Base-by-base conservation (phyloP, 2,797 vertebrate genomes). In the Rachycentron canadum region DNA sequence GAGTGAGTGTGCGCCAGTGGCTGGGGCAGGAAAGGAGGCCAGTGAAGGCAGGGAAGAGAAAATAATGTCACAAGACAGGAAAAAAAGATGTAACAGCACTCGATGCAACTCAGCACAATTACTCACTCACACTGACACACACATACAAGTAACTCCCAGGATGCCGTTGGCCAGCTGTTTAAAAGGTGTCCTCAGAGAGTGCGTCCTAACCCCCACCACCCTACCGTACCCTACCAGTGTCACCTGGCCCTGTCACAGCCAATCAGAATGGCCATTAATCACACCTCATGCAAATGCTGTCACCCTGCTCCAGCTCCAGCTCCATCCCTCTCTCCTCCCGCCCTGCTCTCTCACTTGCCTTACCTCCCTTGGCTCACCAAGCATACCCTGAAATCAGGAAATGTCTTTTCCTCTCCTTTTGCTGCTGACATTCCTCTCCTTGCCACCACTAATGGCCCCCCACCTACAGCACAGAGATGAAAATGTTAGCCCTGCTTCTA, bases 261-360 rank as follows among this genome's bases (percentile, higher is more conserved):
- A 90, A 91, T 95, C 90, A 92, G 79, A 86, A 79, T 77, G 73
- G 84, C 91, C 89, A 95, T 95, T 95, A 92, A 94, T 95, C 94
- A 94, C 83, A 47, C 82, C 79, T 85, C 84, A 87, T 78, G 83
- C 88, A 86, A 86, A 91, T 76, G 71, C 92, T 88, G 89, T 93
- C 92, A 86, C 85, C 76, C 62, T 43, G 40, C 78, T 52, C 47
- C 52, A 56, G 76, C 84, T 76, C 79, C 63, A 69, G 77, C 84
- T 74, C 68, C 68, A 66, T 71, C 72, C 53, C 76, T 69, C 64
- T 86, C 79, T 36, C 56, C 45, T 45, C 47, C 45, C 0, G 6
- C 49, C 38, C 30, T 21, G 2, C 77, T 72, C 26, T 65, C 47
- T 76, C 71, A 7, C 67, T 71, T 16, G 7, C 49, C 47, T 68